Evolutionary conservation across 1,140 invertebrate genomes (phyloP), one percentile per base, ranked within the genome.

Genomic region (Gyrodactylus bullatarudis): DNA sequence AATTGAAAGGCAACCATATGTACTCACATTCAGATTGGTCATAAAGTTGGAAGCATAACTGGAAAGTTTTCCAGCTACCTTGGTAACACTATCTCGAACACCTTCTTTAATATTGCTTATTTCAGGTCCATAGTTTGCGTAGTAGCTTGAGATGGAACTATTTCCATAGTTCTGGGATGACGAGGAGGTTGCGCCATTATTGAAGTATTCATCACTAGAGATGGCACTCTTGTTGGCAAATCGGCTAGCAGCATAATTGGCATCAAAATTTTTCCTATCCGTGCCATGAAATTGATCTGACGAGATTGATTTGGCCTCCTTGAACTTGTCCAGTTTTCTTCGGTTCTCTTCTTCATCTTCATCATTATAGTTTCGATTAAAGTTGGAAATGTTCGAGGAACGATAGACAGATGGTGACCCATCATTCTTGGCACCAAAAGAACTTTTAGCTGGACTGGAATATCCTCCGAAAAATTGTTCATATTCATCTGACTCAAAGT

Each of bases 321-420:
- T 91, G 80, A 95, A 96, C 82, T 95, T 94, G 78, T 89, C 89
- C 78, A 89, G 88, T n/a, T n/a, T n/a, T n/a, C n/a, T n/a, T n/a
- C n/a, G n/a, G n/a, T n/a, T n/a, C n/a, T n/a, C n/a, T n/a, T n/a
- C n/a, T n/a, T n/a, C n/a, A n/a, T n/a, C n/a, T n/a, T n/a, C n/a
- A n/a, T n/a, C n/a, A n/a, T n/a, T n/a, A n/a, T n/a, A n/a, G n/a
- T n/a, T n/a, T n/a, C n/a, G n/a, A n/a, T n/a, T n/a, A n/a, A n/a
- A n/a, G n/a, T n/a, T n/a, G n/a, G n/a, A n/a, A n/a, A n/a, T n/a
- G n/a, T n/a, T n/a, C n/a, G n/a, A n/a, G n/a, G n/a, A n/a, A n/a
- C n/a, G n/a, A n/a, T n/a, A n/a, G n/a, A n/a, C n/a, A n/a, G n/a
- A n/a, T n/a, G n/a, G n/a, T n/a, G n/a, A n/a, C n/a, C n/a, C n/a